Conservation (phyloP, 2,113 vertebrate genomes). For the Dasypus novemcinctus region DNA sequence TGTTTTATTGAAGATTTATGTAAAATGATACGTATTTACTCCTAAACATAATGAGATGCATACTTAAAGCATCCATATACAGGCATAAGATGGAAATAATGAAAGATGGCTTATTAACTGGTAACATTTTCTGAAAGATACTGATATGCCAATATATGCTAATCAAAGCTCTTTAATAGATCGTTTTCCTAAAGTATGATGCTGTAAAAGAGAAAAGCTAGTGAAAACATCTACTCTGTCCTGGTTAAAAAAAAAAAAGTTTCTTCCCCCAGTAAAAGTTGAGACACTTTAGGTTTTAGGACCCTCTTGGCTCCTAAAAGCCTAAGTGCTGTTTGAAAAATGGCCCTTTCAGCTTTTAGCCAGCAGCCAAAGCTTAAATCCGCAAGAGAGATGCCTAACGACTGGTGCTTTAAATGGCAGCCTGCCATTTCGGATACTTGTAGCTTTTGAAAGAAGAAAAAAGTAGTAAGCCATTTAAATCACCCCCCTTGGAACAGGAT, state of each 20-base stretch:
- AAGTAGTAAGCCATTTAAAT: slow-evolving; percentile 39
- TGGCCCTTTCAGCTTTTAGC: slow-evolving; percentile 54
- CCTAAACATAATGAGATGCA: not conserved
- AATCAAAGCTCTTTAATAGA: not conserved
- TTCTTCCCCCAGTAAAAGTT: slow-evolving; percentile 29
- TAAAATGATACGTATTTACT: not conserved
- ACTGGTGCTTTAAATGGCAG: slow-evolving; percentile 50
- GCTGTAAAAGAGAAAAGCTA: slow-evolving; percentile 37
- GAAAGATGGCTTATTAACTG: not conserved
- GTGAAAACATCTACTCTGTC: slow-evolving; percentile 36
- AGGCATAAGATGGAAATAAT: not conserved
- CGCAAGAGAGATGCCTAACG: slow-evolving; percentile 54
- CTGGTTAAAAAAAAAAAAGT: slow-evolving; percentile 29
- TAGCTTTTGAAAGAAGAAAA: slow-evolving; percentile 32
- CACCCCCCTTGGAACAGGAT: slow-evolving; percentile 34
- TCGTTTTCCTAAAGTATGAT: slow-evolving; percentile 33
- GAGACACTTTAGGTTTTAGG: slow-evolving; percentile 57
- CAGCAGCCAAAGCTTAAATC: slow-evolving; percentile 48
- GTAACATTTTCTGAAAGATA: not conserved
- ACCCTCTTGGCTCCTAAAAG: slow-evolving; percentile 57
- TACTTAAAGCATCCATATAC: not conserved
- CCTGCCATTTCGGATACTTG: slow-evolving; percentile 16
- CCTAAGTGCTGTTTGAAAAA: slow-evolving; percentile 66
- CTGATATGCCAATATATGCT: not conserved
- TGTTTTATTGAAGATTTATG: not conserved